Base-by-base conservation (phyloP, 2,113 vertebrate genomes). In the Platysternon megacephalum region DNA sequence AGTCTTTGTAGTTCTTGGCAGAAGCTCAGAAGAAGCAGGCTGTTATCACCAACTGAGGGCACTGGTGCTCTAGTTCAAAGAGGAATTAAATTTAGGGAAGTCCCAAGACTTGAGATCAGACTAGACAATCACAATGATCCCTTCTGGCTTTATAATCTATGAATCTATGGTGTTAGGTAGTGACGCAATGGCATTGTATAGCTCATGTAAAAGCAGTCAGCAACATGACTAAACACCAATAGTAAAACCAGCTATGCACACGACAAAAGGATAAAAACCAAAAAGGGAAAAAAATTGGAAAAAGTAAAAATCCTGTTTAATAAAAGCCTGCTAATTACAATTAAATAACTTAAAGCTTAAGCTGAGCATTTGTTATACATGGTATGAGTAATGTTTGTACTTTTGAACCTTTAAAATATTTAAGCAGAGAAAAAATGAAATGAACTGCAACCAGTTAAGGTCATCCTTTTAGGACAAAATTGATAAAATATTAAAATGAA, bases 401-500 rank as follows among this genome's bases (percentile, higher is more conserved):
- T 98, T 97, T 97, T 96, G 95, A 97, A 96, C 93, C 87, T 97
- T 93, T 98, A 93, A 98, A 98, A 98, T 98, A 98, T 98, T 98
- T 98, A 98, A 98, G 88, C 80, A 93, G 92, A 96, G 96, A 98
- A 98, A 97, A 98, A 98, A 98, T 98, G 97, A 98, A 98, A 98
- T 93, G 95, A 97, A 98, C 98, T 98, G 96, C 97, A 98, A 97
- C 97, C 96, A 97, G 98, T 98, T 98, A 97, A 98, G 98, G 98
- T 98, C 98, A 98, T 98, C 97, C 97, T 97, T 98, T 98, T 98
- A 98, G 98, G 98, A 98, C 96, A 98, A 98, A 98, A 98, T 97
- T 97, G 97, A 98, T 98, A 97, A 98, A 98, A 98, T 98, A 98
- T 98, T 98, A 98, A 98, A 98, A 98, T 98, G 97, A 98, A 97